These are phyloP conservation scores for Melanogrammus aeglefinus DNA, from an alignment of 2,797 vertebrate species.

Conservation along the genomic window DNA sequence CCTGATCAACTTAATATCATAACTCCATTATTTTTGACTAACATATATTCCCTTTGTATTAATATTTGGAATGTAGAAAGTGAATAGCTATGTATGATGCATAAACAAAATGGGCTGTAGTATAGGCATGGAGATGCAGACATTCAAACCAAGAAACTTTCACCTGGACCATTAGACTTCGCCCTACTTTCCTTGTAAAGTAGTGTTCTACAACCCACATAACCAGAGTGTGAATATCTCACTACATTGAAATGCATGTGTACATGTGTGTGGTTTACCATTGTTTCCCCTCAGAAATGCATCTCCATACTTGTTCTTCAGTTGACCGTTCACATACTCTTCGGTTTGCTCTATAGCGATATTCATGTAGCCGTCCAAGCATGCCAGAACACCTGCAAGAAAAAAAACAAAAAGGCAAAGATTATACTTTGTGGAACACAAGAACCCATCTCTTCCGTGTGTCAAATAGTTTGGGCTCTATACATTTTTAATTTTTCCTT, in stretches of 20 bases:
- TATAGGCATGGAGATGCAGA: too few relatives aligned
- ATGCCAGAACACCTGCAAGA: conserved; percentile 89
- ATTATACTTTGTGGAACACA: background rate
- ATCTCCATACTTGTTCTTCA: conserved; percentile 98
- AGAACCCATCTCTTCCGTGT: background rate
- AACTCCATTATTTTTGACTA: background rate
- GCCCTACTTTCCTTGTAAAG: too few relatives aligned
- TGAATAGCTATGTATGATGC: background rate
- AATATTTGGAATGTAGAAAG: background rate
- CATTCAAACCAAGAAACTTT: too few relatives aligned
- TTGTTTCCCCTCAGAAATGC: conserved; percentile 98
- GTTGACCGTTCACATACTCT: conserved; percentile 96
- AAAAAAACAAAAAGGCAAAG: background rate
- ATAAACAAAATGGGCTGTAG: too few relatives aligned
- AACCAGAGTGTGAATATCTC: background rate
- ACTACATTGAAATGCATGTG: background rate
- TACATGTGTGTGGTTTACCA: conserved; percentile 70
- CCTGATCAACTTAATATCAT: background rate
- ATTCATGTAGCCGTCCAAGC: conserved; percentile 98
- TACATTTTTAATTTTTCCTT: conserved; percentile 2
- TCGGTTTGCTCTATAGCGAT: conserved; percentile 98
- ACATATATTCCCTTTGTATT: background rate
- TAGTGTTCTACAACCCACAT: too few relatives aligned
- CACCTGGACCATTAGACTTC: too few relatives aligned
- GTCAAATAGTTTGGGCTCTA: background rate